A percentile compares a stretch with the other conserved stretches of the same genome.
Evolutionary conservation across 35 echinoderm and acorn worm genomes (phyloP).

Genomic region (Heliocidaris erythrogramma): DNA sequence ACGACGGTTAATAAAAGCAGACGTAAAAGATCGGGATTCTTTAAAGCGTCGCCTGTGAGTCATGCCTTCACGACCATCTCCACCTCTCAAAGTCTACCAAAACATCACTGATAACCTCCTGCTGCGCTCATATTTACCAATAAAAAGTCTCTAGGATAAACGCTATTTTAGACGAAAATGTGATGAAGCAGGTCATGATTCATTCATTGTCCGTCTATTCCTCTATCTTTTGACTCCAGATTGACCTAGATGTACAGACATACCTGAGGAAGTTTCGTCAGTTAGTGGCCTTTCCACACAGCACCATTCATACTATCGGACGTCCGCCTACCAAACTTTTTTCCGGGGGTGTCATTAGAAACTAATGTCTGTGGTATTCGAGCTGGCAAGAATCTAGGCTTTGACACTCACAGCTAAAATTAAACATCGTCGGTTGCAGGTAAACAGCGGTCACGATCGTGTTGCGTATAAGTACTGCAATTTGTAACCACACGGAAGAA

Average conservation of each 20-base stretch:
- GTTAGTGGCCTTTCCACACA: not conserved
- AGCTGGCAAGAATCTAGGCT: not conserved
- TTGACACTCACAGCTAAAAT: not conserved
- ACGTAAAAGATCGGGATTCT: not conserved
- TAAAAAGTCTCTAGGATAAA: not conserved
- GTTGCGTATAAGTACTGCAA: not conserved
- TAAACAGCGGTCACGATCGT: not conserved
- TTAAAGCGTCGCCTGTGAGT: constrained; percentile 25
- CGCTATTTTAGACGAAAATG: not conserved
- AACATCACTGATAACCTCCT: not conserved
- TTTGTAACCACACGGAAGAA: not conserved
- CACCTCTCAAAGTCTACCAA: not conserved
- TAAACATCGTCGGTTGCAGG: not conserved
- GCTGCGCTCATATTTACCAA: not conserved
- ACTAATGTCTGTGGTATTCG: not conserved
- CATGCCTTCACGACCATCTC: constrained; percentile 12
- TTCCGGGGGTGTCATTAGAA: not conserved
- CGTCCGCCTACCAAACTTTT: not conserved
- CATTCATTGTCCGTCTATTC: not conserved
- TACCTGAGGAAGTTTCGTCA: constrained; percentile 10
- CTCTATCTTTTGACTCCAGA: not conserved
- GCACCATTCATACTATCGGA: not conserved
- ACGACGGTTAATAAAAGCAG: not conserved
- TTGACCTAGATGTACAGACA: not conserved
- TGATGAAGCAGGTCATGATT: not conserved